Base-by-base conservation (phyloP, 2,113 vertebrate species). In the Carassius auratus region DNA sequence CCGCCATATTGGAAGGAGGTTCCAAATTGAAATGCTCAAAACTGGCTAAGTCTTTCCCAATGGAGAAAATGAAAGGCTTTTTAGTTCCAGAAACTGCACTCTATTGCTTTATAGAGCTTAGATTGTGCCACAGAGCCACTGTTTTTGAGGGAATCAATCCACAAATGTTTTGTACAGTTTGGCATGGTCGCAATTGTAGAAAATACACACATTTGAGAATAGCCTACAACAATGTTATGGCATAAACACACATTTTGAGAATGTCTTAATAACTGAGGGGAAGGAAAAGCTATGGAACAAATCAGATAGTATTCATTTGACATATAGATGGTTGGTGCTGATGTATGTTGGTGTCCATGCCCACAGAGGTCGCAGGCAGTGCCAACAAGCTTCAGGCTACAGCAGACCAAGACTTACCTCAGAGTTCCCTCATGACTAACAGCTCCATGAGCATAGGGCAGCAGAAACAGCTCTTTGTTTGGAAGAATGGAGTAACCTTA, bases 391-490 rank as follows among this genome's bases (percentile, higher is more conserved):
- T 62, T 78, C 14, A 0, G 30, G 76, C 59, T 19, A 36, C 55
- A 50, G 69, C 78, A 55, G 38, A 81, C 68, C 38, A 14, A 74
- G 48, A 76, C 15, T 73, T 33, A 55, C 80, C 66, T 74, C 80
- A 62, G 26, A 48, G 50, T 77, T 50, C 66, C 17, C 30, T 81
- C 13, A 19, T 80, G 66, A 52, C 36, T 76, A 23, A 64, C n/a
- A 64, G 55, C 83, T 77, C 57, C 17, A 66, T 33, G 62, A 42
- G 38, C 74, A 66, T 26, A 9, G 33, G 75, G 74, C 68, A 86
- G 5, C 26, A 84, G 71, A 86, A 88, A 76, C 68, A 52, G 81
- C 79, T 75, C 84, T 88, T 86, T 88, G 87, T 86, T 84, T 62
- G 66, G 61, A 86, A 62, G 33, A 71, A 75, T 38, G 4, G 76